Evolutionary conservation across 2,888 invertebrate species (phyloP).

Genomic region (Drosophila gaucha): DNA sequence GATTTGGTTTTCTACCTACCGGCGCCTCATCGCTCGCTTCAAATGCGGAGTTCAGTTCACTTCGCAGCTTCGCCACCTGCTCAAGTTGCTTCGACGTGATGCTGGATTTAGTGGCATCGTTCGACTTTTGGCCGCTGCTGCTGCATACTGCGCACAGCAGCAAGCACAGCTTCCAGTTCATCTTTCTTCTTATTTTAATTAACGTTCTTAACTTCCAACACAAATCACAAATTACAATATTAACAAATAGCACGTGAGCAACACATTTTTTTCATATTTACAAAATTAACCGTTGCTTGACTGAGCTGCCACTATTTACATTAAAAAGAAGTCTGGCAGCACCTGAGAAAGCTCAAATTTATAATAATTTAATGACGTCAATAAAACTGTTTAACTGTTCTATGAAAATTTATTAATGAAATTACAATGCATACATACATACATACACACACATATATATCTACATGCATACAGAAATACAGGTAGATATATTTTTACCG

Average conservation of each 20-base stretch:
- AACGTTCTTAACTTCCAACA: not conserved
- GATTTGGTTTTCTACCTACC: constrained; percentile 12
- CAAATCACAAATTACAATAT: constrained; percentile 10
- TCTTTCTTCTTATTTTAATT: constrained; percentile 1
- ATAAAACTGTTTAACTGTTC: too few species aligned
- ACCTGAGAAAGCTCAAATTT: not conserved
- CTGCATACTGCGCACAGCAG: constrained; percentile 23
- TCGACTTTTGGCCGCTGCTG: constrained; percentile 1
- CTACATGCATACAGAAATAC: too few species aligned
- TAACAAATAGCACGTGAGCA: constrained; percentile 48
- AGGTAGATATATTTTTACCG: too few species aligned
- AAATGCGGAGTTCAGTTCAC: constrained; percentile 72
- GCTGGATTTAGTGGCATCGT: not conserved
- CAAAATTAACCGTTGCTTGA: constrained; percentile 50
- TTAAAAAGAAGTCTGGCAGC: constrained; percentile 24
- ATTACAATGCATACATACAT: too few species aligned
- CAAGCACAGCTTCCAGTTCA: constrained; percentile 36
- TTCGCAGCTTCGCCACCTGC: constrained; percentile 77
- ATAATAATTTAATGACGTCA: not conserved
- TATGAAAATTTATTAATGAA: not conserved
- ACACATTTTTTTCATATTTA: constrained; percentile 31
- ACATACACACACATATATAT: too few species aligned
- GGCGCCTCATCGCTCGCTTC: constrained; percentile 51
- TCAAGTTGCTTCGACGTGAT: constrained; percentile 32
- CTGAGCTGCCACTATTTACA: constrained; percentile 26